Evolutionary conservation across 2,113 vertebrate genomes (phyloP).

Genomic region (Sylvietta virens): DNA sequence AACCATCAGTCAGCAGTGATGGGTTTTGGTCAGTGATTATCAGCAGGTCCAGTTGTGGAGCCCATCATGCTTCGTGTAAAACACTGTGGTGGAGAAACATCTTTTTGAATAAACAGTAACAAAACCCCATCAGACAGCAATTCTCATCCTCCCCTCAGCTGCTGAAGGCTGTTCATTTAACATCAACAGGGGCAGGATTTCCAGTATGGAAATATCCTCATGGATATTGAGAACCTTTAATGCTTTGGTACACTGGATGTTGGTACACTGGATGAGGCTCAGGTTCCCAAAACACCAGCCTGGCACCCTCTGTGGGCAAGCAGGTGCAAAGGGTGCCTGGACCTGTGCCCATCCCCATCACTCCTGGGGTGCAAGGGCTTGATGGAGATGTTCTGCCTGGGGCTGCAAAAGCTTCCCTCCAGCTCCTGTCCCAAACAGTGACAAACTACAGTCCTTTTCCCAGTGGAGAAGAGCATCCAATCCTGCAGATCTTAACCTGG

Average conservation of each 20-base stretch:
- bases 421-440: background rate
- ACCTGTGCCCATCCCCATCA: fast-evolving
- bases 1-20: fast-evolving
- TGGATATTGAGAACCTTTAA: background rate
- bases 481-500: background rate
- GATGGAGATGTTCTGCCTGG: fast-evolving
- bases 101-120: background rate
- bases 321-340: background rate
- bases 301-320: background rate
- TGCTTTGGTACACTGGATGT: background rate
- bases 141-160: background rate
- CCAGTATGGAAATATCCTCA: fast-evolving
- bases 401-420: background rate
- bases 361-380: background rate
- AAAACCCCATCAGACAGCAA: background rate
- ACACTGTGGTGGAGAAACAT: background rate
- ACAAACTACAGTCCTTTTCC: background rate
- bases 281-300: background rate
- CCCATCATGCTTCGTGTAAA: background rate
- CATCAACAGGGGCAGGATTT: background rate
- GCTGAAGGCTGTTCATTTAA: background rate
- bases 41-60: background rate
- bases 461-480: background rate
- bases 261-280: background rate
- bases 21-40: background rate